Conservation (phyloP, 2,888 invertebrate species). For the Leptopilina myrica region DNA sequence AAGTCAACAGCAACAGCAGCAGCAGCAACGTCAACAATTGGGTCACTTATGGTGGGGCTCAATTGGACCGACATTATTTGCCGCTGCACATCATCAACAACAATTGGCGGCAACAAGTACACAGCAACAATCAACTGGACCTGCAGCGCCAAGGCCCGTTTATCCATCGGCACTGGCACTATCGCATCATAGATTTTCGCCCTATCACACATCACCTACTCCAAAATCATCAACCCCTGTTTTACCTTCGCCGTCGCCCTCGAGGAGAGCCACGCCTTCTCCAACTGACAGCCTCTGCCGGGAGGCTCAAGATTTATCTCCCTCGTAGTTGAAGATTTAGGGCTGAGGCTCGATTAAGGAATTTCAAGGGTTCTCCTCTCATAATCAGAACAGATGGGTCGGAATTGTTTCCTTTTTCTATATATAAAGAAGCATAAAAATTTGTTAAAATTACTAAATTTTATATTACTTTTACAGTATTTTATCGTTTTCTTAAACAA, state of each 20-base stretch:
- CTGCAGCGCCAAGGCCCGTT: constrained; percentile 72
- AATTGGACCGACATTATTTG: constrained; percentile 76
- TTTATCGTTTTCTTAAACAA: no score
- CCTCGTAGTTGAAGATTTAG: constrained; percentile 69
- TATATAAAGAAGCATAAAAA: not conserved
- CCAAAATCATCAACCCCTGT: constrained; percentile 67
- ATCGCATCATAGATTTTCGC: constrained; percentile 76
- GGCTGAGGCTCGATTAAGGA: constrained; percentile 22
- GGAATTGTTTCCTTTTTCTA: not conserved
- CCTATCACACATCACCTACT: constrained; percentile 71
- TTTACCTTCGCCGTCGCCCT: constrained; percentile 70
- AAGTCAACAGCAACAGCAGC: constrained; percentile 68
- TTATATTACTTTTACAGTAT: no score
- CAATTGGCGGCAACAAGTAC: constrained; percentile 79
- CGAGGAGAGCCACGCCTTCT: constrained; percentile 72
- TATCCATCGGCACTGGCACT: constrained; percentile 72
- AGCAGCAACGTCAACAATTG: constrained; percentile 66
- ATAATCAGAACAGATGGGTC: not conserved
- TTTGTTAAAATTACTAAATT: no score
- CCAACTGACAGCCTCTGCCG: constrained; percentile 74
- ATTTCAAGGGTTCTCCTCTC: constrained; percentile 32
- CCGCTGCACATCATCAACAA: constrained; percentile 76
- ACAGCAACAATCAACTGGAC: constrained; percentile 64
- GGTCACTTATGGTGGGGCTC: constrained; percentile 74
- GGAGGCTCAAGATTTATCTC: constrained; percentile 73